Conservation (phyloP, 2,888 invertebrate species). For the Pediacus dermestoides region DNA sequence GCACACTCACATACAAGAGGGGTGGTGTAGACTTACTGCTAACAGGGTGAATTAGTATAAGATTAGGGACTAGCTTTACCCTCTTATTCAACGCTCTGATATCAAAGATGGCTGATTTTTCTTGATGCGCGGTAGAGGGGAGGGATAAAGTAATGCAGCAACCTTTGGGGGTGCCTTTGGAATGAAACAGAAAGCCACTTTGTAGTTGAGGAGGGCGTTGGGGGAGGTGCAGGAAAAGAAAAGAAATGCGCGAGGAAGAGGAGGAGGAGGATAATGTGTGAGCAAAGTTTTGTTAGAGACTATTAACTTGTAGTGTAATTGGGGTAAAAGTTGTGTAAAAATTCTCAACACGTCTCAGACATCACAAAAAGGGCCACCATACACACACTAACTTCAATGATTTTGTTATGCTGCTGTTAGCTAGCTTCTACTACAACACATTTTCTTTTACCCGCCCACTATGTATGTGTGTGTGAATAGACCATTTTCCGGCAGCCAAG, state of each 20-base stretch:
- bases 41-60: constrained; percentile 43
- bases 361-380: constrained; percentile 18
- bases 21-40: constrained; percentile 42
- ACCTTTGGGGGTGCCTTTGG: background rate
- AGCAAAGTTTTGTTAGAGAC: no score
- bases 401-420: constrained; percentile 28
- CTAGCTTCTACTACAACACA: constrained; percentile 27
- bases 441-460: constrained; percentile 17
- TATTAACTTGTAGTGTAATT: no score
- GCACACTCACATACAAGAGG: no score
- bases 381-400: constrained; percentile 31
- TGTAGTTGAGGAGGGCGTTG: constrained; percentile 10
- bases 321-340: background rate
- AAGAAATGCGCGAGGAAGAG: constrained; percentile 8
- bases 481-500: constrained; percentile 28
- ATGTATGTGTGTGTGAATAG: constrained; percentile 13
- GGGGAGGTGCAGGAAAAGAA: constrained; percentile 8
- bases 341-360: constrained; percentile 3
- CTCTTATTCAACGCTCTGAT: constrained; percentile 36
- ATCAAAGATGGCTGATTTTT: constrained; percentile 44
- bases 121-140: constrained; percentile 13
- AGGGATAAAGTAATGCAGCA: constrained; percentile 6
- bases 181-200: constrained; percentile 8
- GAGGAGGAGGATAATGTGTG: no score
- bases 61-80: constrained; percentile 39